Conservation (phyloP, 2,888 invertebrate species). For the Cantharis rustica region DNA sequence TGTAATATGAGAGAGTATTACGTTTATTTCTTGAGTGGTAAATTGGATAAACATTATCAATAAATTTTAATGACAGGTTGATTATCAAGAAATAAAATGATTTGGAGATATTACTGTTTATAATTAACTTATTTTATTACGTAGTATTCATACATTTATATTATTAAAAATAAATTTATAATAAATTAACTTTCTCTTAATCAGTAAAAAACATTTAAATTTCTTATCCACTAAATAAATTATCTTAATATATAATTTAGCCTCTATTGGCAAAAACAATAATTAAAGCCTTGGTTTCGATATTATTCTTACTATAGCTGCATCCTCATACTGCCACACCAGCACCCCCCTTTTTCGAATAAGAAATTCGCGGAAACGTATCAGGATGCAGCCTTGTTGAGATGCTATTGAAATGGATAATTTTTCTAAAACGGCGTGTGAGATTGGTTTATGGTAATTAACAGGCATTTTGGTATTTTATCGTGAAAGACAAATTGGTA, state of each 20-base stretch:
- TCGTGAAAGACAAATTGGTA: constrained; percentile 25
- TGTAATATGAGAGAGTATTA: too few species aligned
- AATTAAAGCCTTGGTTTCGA: background rate
- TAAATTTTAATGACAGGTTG: too few species aligned
- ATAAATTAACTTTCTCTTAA: background rate
- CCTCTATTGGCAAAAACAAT: constrained; percentile 25
- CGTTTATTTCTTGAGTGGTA: too few species aligned
- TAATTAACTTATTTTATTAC: background rate
- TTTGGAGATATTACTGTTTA: background rate
- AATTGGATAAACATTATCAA: too few species aligned
- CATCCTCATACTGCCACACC: background rate
- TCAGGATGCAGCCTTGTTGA: background rate
- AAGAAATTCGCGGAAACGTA: too few species aligned
- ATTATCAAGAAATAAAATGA: too few species aligned
- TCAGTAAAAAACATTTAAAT: constrained; percentile 11
- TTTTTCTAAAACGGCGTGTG: background rate
- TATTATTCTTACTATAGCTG: background rate
- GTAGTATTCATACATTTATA: background rate
- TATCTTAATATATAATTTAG: constrained; percentile 19
- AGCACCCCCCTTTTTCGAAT: background rate
- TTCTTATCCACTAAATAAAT: background rate
- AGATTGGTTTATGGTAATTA: constrained; percentile 5
- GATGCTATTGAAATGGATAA: background rate
- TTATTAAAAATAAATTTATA: constrained; percentile 6
- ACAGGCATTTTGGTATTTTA: background rate